These are phyloP conservation scores for Sciaenops ocellatus DNA, from an alignment of 2,797 vertebrate genomes.

Conservation along the genomic window DNA sequence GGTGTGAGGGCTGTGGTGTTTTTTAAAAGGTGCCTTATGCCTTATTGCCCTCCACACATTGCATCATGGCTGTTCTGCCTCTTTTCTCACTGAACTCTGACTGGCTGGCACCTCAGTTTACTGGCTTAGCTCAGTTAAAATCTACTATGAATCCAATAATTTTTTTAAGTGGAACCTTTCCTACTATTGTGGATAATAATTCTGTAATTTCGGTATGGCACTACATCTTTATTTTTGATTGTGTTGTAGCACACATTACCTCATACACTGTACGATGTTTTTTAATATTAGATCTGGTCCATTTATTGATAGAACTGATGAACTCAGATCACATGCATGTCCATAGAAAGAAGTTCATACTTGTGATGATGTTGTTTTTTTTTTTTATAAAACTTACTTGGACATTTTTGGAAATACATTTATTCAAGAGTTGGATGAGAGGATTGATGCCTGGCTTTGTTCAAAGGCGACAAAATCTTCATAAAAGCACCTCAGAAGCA, in stretches of 20 bases:
- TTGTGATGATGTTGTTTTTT: not conserved
- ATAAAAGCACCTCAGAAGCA: not conserved
- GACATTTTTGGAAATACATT: not conserved
- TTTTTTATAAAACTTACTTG: not conserved
- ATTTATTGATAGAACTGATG: not conserved
- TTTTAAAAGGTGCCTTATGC: conserved; percentile 57
- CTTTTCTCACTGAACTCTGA: conserved; percentile 45
- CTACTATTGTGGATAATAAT: conserved; percentile 20
- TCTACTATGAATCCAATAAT: conserved; percentile 15
- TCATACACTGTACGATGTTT: not conserved
- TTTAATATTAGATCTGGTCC: not conserved
- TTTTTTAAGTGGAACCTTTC: conserved; percentile 17
- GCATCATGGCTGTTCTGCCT: conserved; percentile 44
- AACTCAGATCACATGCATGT: not conserved
- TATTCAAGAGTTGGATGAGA: not conserved
- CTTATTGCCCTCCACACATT: conserved; percentile 55
- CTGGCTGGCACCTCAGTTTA: conserved; percentile 32
- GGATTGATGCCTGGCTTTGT: not conserved
- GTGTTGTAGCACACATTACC: not conserved
- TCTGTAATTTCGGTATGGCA: not conserved
- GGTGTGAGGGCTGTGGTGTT: conserved; percentile 49
- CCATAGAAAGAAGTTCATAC: not conserved
- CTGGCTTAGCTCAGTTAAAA: conserved; percentile 25
- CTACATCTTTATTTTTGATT: not conserved
- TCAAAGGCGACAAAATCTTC: not conserved